Conservation (phyloP, 2,797 vertebrate species). For the Rhodeus uyekii region DNA sequence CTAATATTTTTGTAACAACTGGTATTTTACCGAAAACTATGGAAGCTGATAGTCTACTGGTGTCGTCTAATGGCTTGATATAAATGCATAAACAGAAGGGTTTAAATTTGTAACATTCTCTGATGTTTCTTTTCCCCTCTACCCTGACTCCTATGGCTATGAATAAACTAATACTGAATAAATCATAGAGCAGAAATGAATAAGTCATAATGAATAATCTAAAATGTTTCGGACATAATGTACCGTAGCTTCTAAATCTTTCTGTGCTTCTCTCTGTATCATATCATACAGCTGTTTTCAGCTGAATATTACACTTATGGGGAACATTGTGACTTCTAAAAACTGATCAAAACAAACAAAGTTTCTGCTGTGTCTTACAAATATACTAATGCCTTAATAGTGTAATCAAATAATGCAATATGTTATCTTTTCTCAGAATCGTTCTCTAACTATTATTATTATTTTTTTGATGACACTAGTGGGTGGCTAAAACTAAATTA, state of each 20-base stretch:
- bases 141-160: constrained; percentile 2
- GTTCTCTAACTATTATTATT: neutral
- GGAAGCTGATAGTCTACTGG: neutral
- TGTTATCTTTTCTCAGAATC: neutral
- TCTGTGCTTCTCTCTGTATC: neutral
- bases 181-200: constrained; percentile 20
- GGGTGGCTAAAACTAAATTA: neutral
- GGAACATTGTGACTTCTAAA: neutral
- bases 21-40: neutral
- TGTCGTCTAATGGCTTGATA: neutral
- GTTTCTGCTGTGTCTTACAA: neutral
- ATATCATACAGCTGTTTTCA: neutral
- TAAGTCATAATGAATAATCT: constrained; percentile 14
- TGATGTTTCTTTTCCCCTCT: neutral
- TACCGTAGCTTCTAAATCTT: constrained; percentile 12
- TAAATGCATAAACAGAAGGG: neutral
- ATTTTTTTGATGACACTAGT: neutral
- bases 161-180: constrained; percentile 32
- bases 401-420: neutral
- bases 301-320: neutral
- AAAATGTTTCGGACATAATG: neutral
- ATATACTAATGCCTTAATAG: neutral
- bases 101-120: neutral
- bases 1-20: neutral
- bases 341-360: too few relatives aligned